These are phyloP conservation scores for Halcyon smyrnensis DNA, from an alignment of 2,797 vertebrate genomes.

Conservation along the genomic window DNA sequence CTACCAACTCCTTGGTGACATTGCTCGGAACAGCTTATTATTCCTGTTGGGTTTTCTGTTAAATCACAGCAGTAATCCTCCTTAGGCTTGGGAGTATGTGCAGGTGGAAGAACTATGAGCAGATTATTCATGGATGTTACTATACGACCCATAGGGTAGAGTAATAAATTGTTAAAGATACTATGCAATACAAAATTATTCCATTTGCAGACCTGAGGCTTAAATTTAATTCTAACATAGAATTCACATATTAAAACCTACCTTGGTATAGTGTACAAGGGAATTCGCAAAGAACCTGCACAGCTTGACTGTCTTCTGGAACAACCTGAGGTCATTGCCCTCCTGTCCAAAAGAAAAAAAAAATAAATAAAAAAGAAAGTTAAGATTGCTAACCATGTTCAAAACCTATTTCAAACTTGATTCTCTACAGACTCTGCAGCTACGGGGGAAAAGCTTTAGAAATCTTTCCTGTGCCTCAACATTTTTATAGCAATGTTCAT, in stretches of 20 bases:
- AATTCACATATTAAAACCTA: slow-evolving; percentile 66
- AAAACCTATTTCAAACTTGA: neutral
- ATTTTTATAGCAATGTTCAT: neutral
- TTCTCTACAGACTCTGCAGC: neutral
- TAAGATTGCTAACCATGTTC: neutral
- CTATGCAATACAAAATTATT: neutral
- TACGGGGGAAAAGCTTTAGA: neutral
- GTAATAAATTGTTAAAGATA: neutral
- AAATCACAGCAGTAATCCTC: neutral
- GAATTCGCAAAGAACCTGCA: slow-evolving; percentile 96
- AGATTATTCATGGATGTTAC: neutral
- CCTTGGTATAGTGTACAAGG: slow-evolving; percentile 94
- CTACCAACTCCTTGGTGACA: neutral
- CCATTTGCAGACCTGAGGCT: neutral
- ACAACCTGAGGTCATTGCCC: slow-evolving; percentile 84
- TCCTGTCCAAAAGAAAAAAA: slow-evolving; percentile 76
- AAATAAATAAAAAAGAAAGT: neutral
- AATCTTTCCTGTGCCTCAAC: neutral
- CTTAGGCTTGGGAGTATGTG: neutral
- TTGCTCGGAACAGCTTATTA: neutral
- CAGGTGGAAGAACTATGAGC: neutral
- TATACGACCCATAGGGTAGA: neutral
- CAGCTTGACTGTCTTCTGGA: slow-evolving; percentile 93
- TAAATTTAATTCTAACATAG: neutral
- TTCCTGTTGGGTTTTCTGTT: neutral